phyloP scores from a whole-genome alignment of 2,888 invertebrate genomes.

The Ryuthela nishihirai region DNA sequence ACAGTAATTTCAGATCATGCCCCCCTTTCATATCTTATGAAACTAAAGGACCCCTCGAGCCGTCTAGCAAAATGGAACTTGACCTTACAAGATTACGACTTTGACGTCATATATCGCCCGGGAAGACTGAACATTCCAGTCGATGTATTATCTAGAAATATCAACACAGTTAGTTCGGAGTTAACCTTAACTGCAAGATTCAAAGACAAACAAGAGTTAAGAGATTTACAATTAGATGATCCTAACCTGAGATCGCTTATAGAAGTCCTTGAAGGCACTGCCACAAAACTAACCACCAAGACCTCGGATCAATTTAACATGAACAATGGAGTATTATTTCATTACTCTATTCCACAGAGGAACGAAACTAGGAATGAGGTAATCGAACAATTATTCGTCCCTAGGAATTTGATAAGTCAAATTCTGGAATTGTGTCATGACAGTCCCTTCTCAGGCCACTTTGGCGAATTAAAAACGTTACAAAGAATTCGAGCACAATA shows the following conservation, averaged over 20 bases:
- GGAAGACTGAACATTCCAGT: neutral
- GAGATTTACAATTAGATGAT: too few relatives aligned
- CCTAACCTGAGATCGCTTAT: too few relatives aligned
- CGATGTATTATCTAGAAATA: slow-evolving; percentile 2
- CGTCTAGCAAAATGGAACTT: slow-evolving; percentile 37
- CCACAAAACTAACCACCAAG: neutral
- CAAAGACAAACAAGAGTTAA: too few relatives aligned
- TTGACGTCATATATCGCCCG: slow-evolving; percentile 22
- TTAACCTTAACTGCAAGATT: too few relatives aligned
- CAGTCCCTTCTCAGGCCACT: slow-evolving; percentile 25
- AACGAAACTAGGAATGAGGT: neutral
- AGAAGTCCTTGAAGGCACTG: too few relatives aligned
- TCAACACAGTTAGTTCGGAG: too few relatives aligned
- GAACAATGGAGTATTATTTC: neutral
- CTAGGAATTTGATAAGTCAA: neutral
- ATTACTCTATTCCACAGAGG: neutral
- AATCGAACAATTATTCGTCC: neutral
- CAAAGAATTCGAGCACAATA: slow-evolving; percentile 18
- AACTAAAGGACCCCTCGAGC: slow-evolving; percentile 32
- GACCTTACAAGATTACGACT: slow-evolving; percentile 33
- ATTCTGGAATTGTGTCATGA: slow-evolving; percentile 21
- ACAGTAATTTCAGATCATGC: slow-evolving; percentile 49
- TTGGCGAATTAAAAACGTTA: slow-evolving; percentile 34
- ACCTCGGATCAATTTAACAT: neutral
- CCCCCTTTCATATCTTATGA: slow-evolving; percentile 40